Percentiles rank a stretch among this genome's conserved stretches.
Evolutionary conservation across 1,140 invertebrate species (phyloP).

Genomic region (Aphaenogaster rudis): DNA sequence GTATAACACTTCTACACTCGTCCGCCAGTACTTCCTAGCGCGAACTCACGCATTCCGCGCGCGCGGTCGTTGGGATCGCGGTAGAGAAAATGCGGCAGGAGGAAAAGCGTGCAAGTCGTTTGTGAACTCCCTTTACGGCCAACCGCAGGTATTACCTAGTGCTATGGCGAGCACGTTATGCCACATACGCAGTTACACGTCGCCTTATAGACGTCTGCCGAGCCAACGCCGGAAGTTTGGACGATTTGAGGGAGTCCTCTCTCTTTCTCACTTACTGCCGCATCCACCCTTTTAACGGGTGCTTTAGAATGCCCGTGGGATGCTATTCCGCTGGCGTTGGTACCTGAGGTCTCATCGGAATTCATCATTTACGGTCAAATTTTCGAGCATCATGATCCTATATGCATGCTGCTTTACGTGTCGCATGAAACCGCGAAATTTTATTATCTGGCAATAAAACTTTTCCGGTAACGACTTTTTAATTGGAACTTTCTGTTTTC

Average conservation of each 20-base stretch:
- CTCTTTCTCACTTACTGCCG: slow-evolving; percentile 12
- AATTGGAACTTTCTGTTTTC: not conserved
- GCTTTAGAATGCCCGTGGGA: slow-evolving; percentile 28
- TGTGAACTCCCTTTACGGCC: slow-evolving; percentile 73
- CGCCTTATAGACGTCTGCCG: slow-evolving; percentile 34
- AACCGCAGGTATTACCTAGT: slow-evolving; percentile 70
- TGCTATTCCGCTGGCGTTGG: slow-evolving; percentile 41
- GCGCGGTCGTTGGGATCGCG: slow-evolving; percentile 48
- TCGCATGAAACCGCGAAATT: slow-evolving; percentile 5
- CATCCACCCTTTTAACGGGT: slow-evolving; percentile 49
- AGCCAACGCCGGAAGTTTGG: slow-evolving; percentile 40
- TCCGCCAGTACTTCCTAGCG: slow-evolving; percentile 48
- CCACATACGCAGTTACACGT: slow-evolving; percentile 71
- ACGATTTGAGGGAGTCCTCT: slow-evolving; percentile 31
- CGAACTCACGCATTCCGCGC: slow-evolving; percentile 46
- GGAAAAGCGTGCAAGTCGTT: slow-evolving; percentile 70
- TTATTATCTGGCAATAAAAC: slow-evolving; percentile 34
- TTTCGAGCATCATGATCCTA: slow-evolving; percentile 17
- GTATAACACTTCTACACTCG: slow-evolving; percentile 55
- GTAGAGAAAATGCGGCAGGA: slow-evolving; percentile 43
- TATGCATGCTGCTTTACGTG: slow-evolving; percentile 23
- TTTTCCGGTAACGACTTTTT: not conserved
- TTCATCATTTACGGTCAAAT: slow-evolving; percentile 45
- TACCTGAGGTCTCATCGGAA: slow-evolving; percentile 33
- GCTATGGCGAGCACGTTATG: slow-evolving; percentile 62